A percentile compares a stretch with the other conserved stretches of the same genome.
phyloP scores from a whole-genome alignment of 2,888 invertebrate species.

The Eupithecia centaureata region DNA sequence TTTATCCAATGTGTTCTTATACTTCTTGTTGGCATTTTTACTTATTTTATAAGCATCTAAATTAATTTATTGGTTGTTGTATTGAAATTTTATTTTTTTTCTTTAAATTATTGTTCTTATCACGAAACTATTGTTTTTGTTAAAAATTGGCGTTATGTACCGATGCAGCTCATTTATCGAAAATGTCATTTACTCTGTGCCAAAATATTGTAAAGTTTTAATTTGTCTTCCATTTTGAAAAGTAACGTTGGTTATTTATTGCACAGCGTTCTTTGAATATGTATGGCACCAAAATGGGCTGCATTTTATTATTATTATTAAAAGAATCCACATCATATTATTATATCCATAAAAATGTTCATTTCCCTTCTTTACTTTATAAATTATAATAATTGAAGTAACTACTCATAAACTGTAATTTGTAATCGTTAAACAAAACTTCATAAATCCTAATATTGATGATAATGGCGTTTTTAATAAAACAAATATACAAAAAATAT shows the following conservation, averaged over 20 bases:
- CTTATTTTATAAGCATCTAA: conserved; percentile 84
- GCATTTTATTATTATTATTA: conserved; percentile 53
- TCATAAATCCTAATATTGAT: conserved; percentile 84
- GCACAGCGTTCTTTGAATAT: conserved; percentile 34
- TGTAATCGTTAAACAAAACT: conserved; percentile 84
- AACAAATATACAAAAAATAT: conserved; percentile 79
- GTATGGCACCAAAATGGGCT: conserved; percentile 55
- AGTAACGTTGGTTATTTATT: conserved; percentile 36
- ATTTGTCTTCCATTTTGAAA: conserved; percentile 66
- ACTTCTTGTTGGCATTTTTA: conserved; percentile 84
- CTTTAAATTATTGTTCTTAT: conserved; percentile 79
- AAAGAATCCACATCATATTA: conserved; percentile 57
- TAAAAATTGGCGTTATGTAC: conserved; percentile 72
- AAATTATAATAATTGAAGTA: conserved; percentile 76
- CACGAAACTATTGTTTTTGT: conserved; percentile 68
- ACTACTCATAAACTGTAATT: conserved; percentile 78
- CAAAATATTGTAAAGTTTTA: conserved; percentile 59
- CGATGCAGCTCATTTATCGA: conserved; percentile 73
- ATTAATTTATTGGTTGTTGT: conserved; percentile 85
- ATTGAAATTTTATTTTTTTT: conserved; percentile 79
- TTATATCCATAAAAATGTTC: conserved; percentile 64
- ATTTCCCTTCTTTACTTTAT: conserved; percentile 76
- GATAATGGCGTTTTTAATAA: conserved; percentile 85
- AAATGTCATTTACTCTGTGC: conserved; percentile 65
- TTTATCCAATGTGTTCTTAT: conserved; percentile 81